A percentile compares a stretch with the other conserved stretches of the same genome.
phyloP scores from a whole-genome alignment of 2,113 vertebrate species.

The Marmota monax region DNA sequence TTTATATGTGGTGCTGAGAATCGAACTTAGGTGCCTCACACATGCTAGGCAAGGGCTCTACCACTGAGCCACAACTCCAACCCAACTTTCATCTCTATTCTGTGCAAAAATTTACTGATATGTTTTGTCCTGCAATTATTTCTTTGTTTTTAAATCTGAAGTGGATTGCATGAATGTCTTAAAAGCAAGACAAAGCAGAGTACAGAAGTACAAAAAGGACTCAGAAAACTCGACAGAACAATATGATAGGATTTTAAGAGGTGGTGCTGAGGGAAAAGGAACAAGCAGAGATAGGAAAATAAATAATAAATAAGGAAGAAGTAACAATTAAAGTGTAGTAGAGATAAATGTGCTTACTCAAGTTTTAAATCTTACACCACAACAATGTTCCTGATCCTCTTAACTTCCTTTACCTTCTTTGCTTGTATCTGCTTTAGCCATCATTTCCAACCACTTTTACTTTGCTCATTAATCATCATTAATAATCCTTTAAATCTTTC shows the following conservation, averaged over 20 bases:
- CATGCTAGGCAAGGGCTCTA: too few species aligned
- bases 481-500: conserved; percentile 36
- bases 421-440: conserved; percentile 18
- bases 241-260: conserved; percentile 30
- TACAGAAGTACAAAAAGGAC: conserved; percentile 11
- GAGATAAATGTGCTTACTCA: not conserved
- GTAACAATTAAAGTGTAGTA: not conserved
- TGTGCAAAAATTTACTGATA: not conserved
- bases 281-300: not conserved
- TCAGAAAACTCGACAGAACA: conserved; percentile 22
- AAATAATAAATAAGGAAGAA: not conserved
- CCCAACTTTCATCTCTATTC: too few species aligned
- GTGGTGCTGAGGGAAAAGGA: not conserved
- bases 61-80: too few species aligned
- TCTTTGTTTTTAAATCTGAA: conserved; percentile 36
- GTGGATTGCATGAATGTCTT: not conserved
- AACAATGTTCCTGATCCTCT: not conserved
- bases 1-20: too few species aligned
- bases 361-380: not conserved
- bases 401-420: conserved; percentile 40
- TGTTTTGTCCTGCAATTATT: not conserved
- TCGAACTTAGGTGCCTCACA: too few species aligned
- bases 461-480: not conserved
- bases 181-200: conserved; percentile 41
- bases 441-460: not conserved